Evolutionary conservation across 2,888 invertebrate genomes (phyloP), one percentile per base, ranked within the genome.

Genomic region (Phasia obesa): DNA sequence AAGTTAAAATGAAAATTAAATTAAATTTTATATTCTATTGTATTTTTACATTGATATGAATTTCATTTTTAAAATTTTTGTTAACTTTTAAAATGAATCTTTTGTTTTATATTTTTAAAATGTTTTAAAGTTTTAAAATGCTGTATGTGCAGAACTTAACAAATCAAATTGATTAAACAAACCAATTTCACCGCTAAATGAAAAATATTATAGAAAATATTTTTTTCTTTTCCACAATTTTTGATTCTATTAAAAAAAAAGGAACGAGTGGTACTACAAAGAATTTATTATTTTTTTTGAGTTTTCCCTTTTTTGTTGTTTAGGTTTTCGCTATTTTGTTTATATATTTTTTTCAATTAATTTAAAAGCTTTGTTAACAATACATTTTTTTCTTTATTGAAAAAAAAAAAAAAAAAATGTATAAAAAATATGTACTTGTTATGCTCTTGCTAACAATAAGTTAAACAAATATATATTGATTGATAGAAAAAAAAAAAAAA

Each of bases 361-460:
- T 60, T 69, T 62, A 70, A 77, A 70, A 70, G 60, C 69, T 77
- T 62, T 70, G 42, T 21, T 19, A 77, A 77, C 77, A 77, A 77
- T 44, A 31, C 53, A n/a, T 44, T 6, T 23, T 35, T 11, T 35
- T 5, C 11, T 5, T 31, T 31, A 31, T 47, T 49, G n/a, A n/a
- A n/a, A n/a, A n/a, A n/a, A n/a, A n/a, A n/a, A n/a, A n/a, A n/a
- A n/a, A n/a, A n/a, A n/a, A n/a, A 27, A 51, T 31, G 5, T 31
- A 4, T 7, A 31, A 31, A 31, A 31, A 31, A 31, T 35, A 35
- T 35, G 35, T 35, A 35, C 5, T 35, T 35, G 11, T 35, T 35
- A 35, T 35, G 9, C 11, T 35, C 35, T 11, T 35, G 11, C 35
- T 11, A 35, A 35, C 27, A 35, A 35, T 11, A 35, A 35, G 31